Evolutionary conservation across 2,113 vertebrate genomes (phyloP).

Genomic region (Fulica atra): DNA sequence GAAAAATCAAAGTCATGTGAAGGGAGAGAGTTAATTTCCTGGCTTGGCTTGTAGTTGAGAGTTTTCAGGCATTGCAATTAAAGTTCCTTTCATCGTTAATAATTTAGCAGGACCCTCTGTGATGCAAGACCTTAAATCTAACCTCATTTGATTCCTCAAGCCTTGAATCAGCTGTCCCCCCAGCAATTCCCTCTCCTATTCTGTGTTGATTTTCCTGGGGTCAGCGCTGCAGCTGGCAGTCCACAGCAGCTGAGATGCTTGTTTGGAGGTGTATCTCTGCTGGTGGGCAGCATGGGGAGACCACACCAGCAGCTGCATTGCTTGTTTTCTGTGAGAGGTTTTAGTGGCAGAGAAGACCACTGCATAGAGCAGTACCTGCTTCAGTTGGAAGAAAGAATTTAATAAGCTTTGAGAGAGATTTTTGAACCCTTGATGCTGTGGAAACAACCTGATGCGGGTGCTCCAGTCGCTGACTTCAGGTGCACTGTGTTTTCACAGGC

Average conservation of each 20-base stretch:
- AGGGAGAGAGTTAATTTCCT: background rate
- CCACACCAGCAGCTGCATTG: background rate
- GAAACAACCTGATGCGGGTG: background rate
- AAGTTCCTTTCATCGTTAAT: background rate
- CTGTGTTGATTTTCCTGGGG: background rate
- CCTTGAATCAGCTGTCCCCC: background rate
- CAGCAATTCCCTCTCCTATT: background rate
- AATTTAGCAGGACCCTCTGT: background rate
- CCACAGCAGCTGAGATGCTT: background rate
- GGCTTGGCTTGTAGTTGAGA: background rate
- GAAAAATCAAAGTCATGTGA: background rate
- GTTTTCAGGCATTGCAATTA: background rate
- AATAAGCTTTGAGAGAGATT: background rate
- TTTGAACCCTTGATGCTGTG: background rate
- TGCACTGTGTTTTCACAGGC: background rate
- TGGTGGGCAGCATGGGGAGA: background rate
- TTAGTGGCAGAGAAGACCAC: background rate
- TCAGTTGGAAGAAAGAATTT: background rate
- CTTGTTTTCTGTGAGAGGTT: background rate
- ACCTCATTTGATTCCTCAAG: background rate
- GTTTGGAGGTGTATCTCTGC: background rate
- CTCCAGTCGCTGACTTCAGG: background rate
- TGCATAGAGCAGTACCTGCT: background rate
- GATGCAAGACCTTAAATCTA: background rate
- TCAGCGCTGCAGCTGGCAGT: background rate